Evolutionary conservation across 2,888 invertebrate species (phyloP).

Genomic region (Pammene aurita): DNA sequence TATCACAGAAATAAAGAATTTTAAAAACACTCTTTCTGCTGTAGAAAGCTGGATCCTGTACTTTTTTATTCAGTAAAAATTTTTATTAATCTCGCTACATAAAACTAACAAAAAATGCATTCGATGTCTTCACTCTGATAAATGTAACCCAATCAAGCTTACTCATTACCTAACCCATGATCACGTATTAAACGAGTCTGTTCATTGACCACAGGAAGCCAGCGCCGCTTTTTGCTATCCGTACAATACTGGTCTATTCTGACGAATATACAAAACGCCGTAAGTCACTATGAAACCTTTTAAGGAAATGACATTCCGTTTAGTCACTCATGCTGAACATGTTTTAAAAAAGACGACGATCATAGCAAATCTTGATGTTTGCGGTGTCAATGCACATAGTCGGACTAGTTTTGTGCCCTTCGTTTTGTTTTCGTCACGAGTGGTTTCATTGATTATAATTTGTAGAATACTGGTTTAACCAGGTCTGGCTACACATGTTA

Average conservation of each 20-base stretch:
- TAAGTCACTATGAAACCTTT: background rate
- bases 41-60: too few species aligned
- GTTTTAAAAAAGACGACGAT: background rate
- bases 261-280: background rate
- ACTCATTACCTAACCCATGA: slow-evolving; percentile 31
- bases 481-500: background rate
- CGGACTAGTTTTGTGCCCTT: slow-evolving; percentile 27
- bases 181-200: slow-evolving; percentile 25
- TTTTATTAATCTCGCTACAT: background rate
- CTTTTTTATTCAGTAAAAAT: too few species aligned
- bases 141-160: slow-evolving; percentile 3
- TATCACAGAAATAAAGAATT: too few species aligned
- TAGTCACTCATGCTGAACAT: background rate
- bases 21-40: too few species aligned
- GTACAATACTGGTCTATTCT: slow-evolving; percentile 33
- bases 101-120: background rate
- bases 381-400: slow-evolving; percentile 47
- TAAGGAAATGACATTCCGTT: too few species aligned
- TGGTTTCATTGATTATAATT: slow-evolving; percentile 27
- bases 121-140: background rate
- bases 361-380: background rate
- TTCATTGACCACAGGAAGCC: slow-evolving; percentile 33
- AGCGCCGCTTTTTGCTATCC: slow-evolving; percentile 27
- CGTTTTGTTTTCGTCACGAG: slow-evolving; percentile 24
- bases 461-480: slow-evolving; percentile 6